Base-by-base conservation (phyloP, 2,888 invertebrate species). In the Diplolepis rosae region DNA sequence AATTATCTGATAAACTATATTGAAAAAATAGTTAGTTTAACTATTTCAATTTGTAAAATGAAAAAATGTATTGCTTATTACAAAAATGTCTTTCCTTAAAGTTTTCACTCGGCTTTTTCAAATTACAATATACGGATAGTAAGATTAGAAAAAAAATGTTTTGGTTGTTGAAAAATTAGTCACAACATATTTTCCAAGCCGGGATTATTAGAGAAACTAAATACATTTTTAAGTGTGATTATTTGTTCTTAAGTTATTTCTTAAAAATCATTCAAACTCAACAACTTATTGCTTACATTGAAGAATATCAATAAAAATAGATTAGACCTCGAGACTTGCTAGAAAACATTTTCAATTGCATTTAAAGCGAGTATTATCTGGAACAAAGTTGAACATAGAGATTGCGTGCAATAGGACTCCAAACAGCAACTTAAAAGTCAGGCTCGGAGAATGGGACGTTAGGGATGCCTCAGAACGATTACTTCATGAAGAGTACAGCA, bases 401-500 rank as follows among this genome's bases (percentile, higher is more conserved):
- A 71, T 75, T 51, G 74, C 74, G 67, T 77, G 70, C 73, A 74
- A 76, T 89, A 97, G 97, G 67, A 96, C 96, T 6, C 94, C 96
- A 24, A 96, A 96, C 85, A 94, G 93, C 65, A 96, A 96, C 84
- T 92, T 98, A 79, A 94, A 96, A 79, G 96, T 98, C 0, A 92
- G 97, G 1, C 91, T 97, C 0, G 97, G 97, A 0, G 97, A 98
- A 86, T 97, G 96, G 96, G 97, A 98, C 87, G 96, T 97, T 0
- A 89, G 96, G 0, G 96, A 95, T 67, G 93, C 94, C 18, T 94
- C 94, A 13, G 97, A 97, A 85, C 91, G 95, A 22, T 92, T 95
- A 68, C 91, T 94, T 0, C 96, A 97, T 86, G 97, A 97, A 83
- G 97, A 98, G 89, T 97, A 91, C 84, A 92, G 93, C 2, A 95